These are phyloP conservation scores for Cichladusa arquata DNA, from an alignment of 2,113 vertebrate species.

Conservation along the genomic window DNA sequence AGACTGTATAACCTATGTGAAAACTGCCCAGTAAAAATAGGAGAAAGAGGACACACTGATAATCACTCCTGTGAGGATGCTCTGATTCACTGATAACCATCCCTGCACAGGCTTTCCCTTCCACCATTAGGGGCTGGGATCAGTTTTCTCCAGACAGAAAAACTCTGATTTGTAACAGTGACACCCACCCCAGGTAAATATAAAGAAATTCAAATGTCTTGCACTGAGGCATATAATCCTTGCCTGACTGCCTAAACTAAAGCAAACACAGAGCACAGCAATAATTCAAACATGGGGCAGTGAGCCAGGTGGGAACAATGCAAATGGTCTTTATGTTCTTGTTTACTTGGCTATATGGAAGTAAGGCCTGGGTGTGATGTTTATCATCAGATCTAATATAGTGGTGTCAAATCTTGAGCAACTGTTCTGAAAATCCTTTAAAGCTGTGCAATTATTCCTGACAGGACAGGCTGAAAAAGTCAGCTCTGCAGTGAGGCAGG, in stretches of 20 bases:
- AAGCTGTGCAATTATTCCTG: background rate
- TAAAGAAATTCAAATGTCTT: background rate
- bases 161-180: background rate
- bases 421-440: background rate
- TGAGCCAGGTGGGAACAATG: background rate
- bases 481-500: background rate
- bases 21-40: background rate
- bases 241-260: background rate
- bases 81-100: background rate
- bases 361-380: background rate
- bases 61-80: background rate
- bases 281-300: background rate
- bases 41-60: background rate
- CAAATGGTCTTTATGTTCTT: background rate
- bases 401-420: background rate
- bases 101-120: background rate
- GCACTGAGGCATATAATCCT: background rate
- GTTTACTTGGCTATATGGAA: background rate
- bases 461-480: background rate
- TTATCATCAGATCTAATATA: background rate
- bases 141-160: background rate
- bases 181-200: background rate
- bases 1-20: background rate
- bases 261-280: background rate
- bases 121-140: background rate